Conservation (phyloP, 1,140 invertebrate species). For the Latrodectus geometricus region DNA sequence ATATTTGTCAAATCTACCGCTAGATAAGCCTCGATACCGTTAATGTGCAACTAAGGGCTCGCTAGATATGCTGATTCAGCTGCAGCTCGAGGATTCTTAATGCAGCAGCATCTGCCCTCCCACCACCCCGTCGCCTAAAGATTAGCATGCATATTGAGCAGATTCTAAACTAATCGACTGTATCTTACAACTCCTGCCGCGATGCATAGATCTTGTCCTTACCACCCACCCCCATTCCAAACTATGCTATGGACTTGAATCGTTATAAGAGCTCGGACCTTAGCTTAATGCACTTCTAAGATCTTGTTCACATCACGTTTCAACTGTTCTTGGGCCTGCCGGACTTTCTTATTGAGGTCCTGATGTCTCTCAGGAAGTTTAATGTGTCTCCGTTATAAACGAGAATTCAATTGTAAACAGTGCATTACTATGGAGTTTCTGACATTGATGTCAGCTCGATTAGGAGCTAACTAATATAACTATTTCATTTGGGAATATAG, state of each 20-base stretch:
- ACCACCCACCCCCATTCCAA: background rate
- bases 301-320: slow-evolving; percentile 8
- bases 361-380: background rate
- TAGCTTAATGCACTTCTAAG: background rate
- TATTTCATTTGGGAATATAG: too few relatives aligned
- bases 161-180: slow-evolving; percentile 52
- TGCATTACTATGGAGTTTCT: too few relatives aligned
- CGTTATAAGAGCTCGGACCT: slow-evolving; percentile 13
- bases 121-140: background rate
- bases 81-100: background rate
- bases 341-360: background rate
- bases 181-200: background rate
- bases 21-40: background rate
- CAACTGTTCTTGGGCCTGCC: background rate
- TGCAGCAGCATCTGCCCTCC: slow-evolving; percentile 5
- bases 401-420: background rate
- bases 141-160: slow-evolving; percentile 61
- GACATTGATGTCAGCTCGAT: too few relatives aligned
- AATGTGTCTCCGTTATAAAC: background rate
- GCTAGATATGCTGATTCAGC: slow-evolving; percentile 59
- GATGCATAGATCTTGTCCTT: background rate
- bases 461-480: too few relatives aligned
- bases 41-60: slow-evolving; percentile 50
- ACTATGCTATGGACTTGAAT: slow-evolving; percentile 38
- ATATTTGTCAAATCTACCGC: slow-evolving; percentile 55